Percentiles rank a stretch among this genome's conserved stretches.
phyloP scores from a whole-genome alignment of 2,888 invertebrate species.

The Hoplodrina blanda region DNA sequence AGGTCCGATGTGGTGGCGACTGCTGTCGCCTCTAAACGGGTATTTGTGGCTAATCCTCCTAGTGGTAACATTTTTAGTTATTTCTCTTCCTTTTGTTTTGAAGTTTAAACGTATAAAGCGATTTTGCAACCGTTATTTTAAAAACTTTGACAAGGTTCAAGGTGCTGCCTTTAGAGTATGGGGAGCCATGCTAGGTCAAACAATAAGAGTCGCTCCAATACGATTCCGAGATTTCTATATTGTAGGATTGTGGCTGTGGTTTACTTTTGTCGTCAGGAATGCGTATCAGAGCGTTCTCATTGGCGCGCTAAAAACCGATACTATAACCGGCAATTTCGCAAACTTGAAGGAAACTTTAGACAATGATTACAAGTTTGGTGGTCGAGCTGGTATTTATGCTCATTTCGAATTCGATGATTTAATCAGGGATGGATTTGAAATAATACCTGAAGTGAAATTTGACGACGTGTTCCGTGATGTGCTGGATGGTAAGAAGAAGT shows the following conservation, averaged over 20 bases:
- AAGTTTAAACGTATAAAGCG: slow-evolving; percentile 71
- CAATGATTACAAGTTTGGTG: slow-evolving; percentile 78
- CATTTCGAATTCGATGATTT: slow-evolving; percentile 80
- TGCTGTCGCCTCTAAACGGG: slow-evolving; percentile 79
- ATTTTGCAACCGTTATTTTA: slow-evolving; percentile 75
- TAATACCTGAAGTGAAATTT: slow-evolving; percentile 76
- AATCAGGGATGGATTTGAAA: slow-evolving; percentile 73
- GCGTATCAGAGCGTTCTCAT: slow-evolving; percentile 84
- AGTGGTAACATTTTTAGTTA: slow-evolving; percentile 73
- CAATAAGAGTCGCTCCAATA: slow-evolving; percentile 75
- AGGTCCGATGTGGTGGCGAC: slow-evolving; percentile 78
- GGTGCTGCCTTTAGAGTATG: slow-evolving; percentile 77
- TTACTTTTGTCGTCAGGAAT: slow-evolving; percentile 81
- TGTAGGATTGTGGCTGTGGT: slow-evolving; percentile 81
- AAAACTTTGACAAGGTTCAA: slow-evolving; percentile 71
- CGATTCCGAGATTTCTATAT: slow-evolving; percentile 83
- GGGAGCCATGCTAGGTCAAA: slow-evolving; percentile 81
- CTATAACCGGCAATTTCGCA: slow-evolving; percentile 73
- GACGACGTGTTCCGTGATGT: slow-evolving; percentile 76
- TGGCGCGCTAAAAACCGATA: slow-evolving; percentile 80
- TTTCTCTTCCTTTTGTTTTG: slow-evolving; percentile 73
- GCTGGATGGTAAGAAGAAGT: slow-evolving; percentile 73
- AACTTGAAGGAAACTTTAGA: slow-evolving; percentile 76
- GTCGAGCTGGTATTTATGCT: slow-evolving; percentile 74
- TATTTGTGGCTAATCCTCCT: slow-evolving; percentile 80